Evolutionary conservation across 2,888 invertebrate species (phyloP).

Genomic region (Lobophora halterata): DNA sequence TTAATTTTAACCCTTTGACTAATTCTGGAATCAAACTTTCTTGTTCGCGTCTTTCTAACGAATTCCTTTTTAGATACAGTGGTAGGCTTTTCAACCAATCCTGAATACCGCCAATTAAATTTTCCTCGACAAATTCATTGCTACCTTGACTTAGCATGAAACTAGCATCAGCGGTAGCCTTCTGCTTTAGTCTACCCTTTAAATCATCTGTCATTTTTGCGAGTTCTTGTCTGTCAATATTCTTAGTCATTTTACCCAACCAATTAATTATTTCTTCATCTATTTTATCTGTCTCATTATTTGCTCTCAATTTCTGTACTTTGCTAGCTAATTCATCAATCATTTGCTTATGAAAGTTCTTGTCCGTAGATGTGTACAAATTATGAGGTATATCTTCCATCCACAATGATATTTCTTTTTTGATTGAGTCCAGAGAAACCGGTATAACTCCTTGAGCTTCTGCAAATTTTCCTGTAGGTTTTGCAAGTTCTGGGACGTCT

Average conservation of each 20-base stretch:
- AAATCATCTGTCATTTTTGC: conserved; percentile 21
- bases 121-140: conserved; percentile 32
- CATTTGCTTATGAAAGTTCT: conserved; percentile 14
- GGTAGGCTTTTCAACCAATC: conserved; percentile 36
- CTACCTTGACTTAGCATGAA: conserved; percentile 25
- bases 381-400: conserved; percentile 25
- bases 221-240: conserved; percentile 17
- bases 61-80: conserved; percentile 23
- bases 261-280: conserved; percentile 24
- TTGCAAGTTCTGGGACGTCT: conserved; percentile 25
- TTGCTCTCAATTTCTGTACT: conserved; percentile 17
- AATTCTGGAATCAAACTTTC: conserved; percentile 27
- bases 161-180: conserved; percentile 21
- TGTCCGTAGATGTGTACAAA: conserved; percentile 9
- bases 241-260: conserved; percentile 9
- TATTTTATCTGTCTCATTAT: conserved; percentile 13
- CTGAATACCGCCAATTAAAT: conserved; percentile 29
- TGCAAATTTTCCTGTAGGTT: conserved; percentile 7
- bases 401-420: conserved; percentile 32
- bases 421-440: conserved; percentile 16
- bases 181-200: conserved; percentile 19
- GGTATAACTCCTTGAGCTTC: conserved; percentile 3
- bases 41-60: conserved; percentile 24
- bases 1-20: conserved; percentile 26
- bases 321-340: conserved; percentile 25